Conservation (phyloP, 2,113 vertebrate species). For the Ptyas mucosa region DNA sequence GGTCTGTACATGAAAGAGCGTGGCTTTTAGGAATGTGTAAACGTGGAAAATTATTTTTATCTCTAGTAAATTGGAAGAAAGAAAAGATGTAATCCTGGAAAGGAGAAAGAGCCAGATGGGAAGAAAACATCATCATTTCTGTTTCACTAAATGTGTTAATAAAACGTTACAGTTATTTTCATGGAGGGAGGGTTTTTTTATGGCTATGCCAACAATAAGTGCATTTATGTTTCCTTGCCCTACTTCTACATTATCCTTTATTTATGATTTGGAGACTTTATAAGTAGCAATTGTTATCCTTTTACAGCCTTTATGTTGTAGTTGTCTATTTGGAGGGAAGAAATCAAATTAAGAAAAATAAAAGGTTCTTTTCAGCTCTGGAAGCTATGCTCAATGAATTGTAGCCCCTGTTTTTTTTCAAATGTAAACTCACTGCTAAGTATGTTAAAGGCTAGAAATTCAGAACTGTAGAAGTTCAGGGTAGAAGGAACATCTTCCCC, state of each 20-base stretch:
- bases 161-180: slow-evolving; percentile 35
- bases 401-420: slow-evolving; percentile 10
- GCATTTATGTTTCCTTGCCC: slow-evolving; percentile 25
- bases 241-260: slow-evolving; percentile 31
- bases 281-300: slow-evolving; percentile 32
- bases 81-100: slow-evolving; percentile 24
- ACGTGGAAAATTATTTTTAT: slow-evolving; percentile 26
- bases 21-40: slow-evolving; percentile 12
- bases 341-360: slow-evolving; percentile 36
- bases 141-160: slow-evolving; percentile 38
- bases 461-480: background rate
- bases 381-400: slow-evolving; percentile 11
- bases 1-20: background rate
- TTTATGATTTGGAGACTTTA: slow-evolving; percentile 29
- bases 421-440: slow-evolving; percentile 17
- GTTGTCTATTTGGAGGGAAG: slow-evolving; percentile 20
- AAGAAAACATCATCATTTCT: slow-evolving; percentile 27
- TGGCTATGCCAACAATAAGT: slow-evolving; percentile 24
- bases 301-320: slow-evolving; percentile 23
- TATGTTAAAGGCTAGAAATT: background rate
- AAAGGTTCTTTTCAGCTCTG: slow-evolving; percentile 17
- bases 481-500: background rate
- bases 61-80: slow-evolving; percentile 12
- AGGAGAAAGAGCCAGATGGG: slow-evolving; percentile 27
- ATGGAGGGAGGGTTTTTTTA: slow-evolving; percentile 24